Evolutionary conservation across 1,140 invertebrate genomes (phyloP).

Genomic region (Magallana angulata): DNA sequence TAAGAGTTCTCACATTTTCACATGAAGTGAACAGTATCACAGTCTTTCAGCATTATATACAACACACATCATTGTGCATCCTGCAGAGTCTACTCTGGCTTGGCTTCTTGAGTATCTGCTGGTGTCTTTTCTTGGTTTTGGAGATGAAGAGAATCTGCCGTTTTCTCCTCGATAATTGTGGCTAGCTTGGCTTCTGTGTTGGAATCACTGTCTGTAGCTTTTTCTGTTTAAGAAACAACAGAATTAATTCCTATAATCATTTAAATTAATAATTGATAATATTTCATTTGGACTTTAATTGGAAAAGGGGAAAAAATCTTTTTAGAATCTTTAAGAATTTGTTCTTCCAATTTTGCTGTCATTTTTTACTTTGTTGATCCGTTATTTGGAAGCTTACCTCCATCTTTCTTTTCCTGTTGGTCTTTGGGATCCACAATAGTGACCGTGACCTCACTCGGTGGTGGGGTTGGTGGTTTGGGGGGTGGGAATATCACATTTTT

Average conservation of each 20-base stretch:
- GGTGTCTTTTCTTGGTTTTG: not conserved
- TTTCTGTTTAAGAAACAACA: not conserved
- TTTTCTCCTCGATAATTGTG: conserved; percentile 38
- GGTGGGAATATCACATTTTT: conserved; percentile 68
- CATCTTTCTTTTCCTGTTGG: conserved; percentile 23
- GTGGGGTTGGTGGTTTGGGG: conserved; percentile 59
- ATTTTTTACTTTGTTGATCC: not conserved
- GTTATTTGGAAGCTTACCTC: not conserved
- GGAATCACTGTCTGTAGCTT: conserved; percentile 34
- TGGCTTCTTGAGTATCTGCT: not conserved
- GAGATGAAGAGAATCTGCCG: conserved; percentile 1
- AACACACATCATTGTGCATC: not conserved
- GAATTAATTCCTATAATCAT: too few relatives aligned
- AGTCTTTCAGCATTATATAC: not conserved
- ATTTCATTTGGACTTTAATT: too few relatives aligned
- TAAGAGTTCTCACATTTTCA: not conserved
- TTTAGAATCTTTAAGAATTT: not conserved
- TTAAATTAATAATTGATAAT: too few relatives aligned
- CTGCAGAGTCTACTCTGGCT: not conserved
- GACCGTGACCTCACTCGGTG: conserved; percentile 52
- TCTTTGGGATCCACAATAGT: conserved; percentile 55
- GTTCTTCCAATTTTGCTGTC: not conserved
- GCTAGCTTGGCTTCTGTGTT: conserved; percentile 21
- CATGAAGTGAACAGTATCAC: not conserved
- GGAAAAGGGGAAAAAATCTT: too few relatives aligned